Base-by-base conservation (phyloP, 2,797 vertebrate species). In the Gadopsis marmoratus region DNA sequence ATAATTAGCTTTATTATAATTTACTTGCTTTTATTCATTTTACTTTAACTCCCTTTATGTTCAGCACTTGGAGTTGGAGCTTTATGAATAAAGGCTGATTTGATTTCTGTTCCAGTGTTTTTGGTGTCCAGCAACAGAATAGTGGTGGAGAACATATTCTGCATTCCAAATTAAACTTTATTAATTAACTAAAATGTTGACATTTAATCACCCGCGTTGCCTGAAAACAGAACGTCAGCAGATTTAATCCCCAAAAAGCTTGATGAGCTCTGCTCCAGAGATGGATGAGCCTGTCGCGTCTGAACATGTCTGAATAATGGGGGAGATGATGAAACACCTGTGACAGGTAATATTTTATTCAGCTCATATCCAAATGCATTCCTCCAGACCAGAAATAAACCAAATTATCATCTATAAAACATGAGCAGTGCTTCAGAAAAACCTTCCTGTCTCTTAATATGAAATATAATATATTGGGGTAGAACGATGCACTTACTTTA, bases 251-350 rank as follows among this genome's bases (percentile, higher is more conserved):
- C 45, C 17, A 13, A 6, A 51, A 65, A 66, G 23, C 12, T 7
- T 37, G 1, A 45, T 21, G 29, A 48, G n/a, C 11, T 0, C 29
- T 14, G 5, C 53, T 66, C 8, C 7, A 11, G 33, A 26, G 45
- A 64, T 16, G 13, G 33, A 60, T 37, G 67, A 78, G 59, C 37
- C 62, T 12, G 39, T 72, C 68, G 19, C 50, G 69, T 65, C 76
- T 19, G 45, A 60, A 37, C 67, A 56, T 23, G 33, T 77, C 45
- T 62, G 68, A 78, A 29, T 55, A 73, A 72, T 31, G 60, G 10
- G 33, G 12, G 47, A 61, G 2, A 62, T 72, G 74, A 71, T 72
- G 54, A 61, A 81, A 72, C 2, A 43, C 54, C 19, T 74, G 17
- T 35, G 2, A 26, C 33, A 43, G 54, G 19, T 62, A 51, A 64